Conservation (phyloP, 2,797 vertebrate species). For the Anolis apletophallus region DNA sequence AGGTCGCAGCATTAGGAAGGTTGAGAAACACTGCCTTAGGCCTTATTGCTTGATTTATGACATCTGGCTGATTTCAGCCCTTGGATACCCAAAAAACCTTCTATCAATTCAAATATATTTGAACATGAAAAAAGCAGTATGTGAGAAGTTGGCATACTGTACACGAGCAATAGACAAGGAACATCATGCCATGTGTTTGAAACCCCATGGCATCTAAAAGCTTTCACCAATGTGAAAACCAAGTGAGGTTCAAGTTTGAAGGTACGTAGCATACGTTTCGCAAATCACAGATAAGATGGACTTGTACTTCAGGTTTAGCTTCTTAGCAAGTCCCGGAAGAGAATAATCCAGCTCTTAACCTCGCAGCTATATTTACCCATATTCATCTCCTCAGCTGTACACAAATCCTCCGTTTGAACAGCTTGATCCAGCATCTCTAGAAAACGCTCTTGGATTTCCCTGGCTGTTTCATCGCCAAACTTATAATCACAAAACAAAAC, state of each 20-base stretch:
- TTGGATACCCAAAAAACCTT: not conserved
- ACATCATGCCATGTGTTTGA: not conserved
- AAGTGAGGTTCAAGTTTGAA: not conserved
- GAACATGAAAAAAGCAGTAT: not conserved
- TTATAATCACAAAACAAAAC: slow-evolving; percentile 92
- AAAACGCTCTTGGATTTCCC: slow-evolving; percentile 86
- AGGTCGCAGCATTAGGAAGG: too few species aligned
- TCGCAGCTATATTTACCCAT: slow-evolving; percentile 66
- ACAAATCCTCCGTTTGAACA: slow-evolving; percentile 80
- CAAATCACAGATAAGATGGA: not conserved
- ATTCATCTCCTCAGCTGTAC: slow-evolving; percentile 81
- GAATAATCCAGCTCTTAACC: slow-evolving; percentile 35
- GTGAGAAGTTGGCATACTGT: not conserved
- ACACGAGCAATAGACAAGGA: not conserved
- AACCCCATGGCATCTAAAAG: not conserved
- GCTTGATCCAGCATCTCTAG: slow-evolving; percentile 89
- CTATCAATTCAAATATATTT: not conserved
- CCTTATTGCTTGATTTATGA: not conserved
- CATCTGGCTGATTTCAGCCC: not conserved
- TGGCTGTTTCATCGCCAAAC: slow-evolving; percentile 86
- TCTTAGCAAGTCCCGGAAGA: not conserved
- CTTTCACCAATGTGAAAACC: not conserved
- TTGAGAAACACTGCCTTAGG: too few species aligned
- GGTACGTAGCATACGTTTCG: accelerated
- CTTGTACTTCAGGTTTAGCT: not conserved